phyloP scores from a whole-genome alignment of 92 coral and sea anemone species.

The Umimayanthus chanpuru region DNA sequence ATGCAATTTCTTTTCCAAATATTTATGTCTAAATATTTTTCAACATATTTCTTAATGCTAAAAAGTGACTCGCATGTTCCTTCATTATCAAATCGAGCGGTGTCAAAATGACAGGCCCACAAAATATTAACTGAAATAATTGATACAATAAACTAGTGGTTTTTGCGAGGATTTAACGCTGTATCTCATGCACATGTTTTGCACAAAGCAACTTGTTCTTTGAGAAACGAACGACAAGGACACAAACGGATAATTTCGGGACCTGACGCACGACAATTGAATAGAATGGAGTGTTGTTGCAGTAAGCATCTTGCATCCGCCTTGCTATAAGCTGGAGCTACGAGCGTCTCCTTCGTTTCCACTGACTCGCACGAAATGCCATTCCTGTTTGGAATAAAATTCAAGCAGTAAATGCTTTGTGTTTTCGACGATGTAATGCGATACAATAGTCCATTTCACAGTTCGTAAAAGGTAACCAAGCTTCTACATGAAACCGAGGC shows the following conservation, averaged over 20 bases:
- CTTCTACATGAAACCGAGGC: too few species aligned
- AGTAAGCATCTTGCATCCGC: constrained; percentile 27
- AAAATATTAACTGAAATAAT: too few species aligned
- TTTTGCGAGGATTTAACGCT: background rate
- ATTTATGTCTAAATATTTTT: too few species aligned
- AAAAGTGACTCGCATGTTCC: too few species aligned
- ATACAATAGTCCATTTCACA: too few species aligned
- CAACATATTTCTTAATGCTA: too few species aligned
- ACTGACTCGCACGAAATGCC: constrained; percentile 33
- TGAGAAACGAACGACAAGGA: constrained; percentile 48
- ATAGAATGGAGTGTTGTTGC: constrained; percentile 41
- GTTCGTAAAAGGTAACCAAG: too few species aligned
- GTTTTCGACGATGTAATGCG: background rate
- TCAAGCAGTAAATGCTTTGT: background rate
- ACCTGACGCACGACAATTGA: constrained; percentile 38
- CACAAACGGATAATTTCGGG: constrained; percentile 27
- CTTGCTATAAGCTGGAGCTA: constrained; percentile 44
- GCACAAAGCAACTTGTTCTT: constrained; percentile 41
- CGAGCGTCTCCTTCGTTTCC: background rate
- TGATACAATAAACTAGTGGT: background rate
- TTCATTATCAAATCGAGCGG: too few species aligned
- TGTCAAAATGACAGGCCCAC: too few species aligned
- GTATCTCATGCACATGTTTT: background rate
- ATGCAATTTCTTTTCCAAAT: too few species aligned
- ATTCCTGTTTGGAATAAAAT: constrained; percentile 14